phyloP scores from a whole-genome alignment of 2,888 invertebrate genomes.

The Tribolium freemani region DNA sequence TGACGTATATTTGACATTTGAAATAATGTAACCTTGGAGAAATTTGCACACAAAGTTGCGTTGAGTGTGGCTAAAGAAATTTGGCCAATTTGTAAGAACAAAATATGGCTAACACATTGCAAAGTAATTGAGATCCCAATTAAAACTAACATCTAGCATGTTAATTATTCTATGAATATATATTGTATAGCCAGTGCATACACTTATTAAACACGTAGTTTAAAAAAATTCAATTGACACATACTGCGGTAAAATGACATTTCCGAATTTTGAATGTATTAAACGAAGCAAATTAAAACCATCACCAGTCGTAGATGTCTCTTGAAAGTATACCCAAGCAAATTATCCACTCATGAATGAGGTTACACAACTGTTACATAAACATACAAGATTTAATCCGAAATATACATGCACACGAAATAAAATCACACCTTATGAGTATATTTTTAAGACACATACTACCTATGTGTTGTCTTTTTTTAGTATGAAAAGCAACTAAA shows the following conservation, averaged over 20 bases:
- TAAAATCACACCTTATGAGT: slow-evolving; percentile 15
- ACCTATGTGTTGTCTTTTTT: slow-evolving; percentile 32
- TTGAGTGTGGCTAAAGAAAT: too few species aligned
- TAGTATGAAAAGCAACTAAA: slow-evolving; percentile 15
- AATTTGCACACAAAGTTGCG: too few species aligned
- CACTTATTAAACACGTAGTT: slow-evolving; percentile 36
- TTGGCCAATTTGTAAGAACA: background rate
- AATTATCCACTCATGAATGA: slow-evolving; percentile 5
- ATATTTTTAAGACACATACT: slow-evolving; percentile 39
- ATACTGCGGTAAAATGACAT: slow-evolving; percentile 33
- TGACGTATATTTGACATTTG: too few species aligned
- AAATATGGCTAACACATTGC: slow-evolving; percentile 40
- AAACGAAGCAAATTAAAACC: slow-evolving; percentile 37
- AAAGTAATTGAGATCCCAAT: slow-evolving; percentile 43
- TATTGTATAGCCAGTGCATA: slow-evolving; percentile 38
- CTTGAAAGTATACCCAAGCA: slow-evolving; percentile 38
- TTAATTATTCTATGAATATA: slow-evolving; percentile 28
- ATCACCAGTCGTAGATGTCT: slow-evolving; percentile 33
- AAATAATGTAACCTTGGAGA: too few species aligned
- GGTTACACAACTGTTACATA: slow-evolving; percentile 19
- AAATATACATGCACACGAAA: too few species aligned
- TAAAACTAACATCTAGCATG: slow-evolving; percentile 43
- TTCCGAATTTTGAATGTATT: slow-evolving; percentile 2
- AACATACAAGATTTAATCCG: background rate
- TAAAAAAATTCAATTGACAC: slow-evolving; percentile 32